A percentile compares a stretch with the other conserved stretches of the same genome.
phyloP scores from a whole-genome alignment of 2,797 vertebrate genomes.

The Syngnathus acus region DNA sequence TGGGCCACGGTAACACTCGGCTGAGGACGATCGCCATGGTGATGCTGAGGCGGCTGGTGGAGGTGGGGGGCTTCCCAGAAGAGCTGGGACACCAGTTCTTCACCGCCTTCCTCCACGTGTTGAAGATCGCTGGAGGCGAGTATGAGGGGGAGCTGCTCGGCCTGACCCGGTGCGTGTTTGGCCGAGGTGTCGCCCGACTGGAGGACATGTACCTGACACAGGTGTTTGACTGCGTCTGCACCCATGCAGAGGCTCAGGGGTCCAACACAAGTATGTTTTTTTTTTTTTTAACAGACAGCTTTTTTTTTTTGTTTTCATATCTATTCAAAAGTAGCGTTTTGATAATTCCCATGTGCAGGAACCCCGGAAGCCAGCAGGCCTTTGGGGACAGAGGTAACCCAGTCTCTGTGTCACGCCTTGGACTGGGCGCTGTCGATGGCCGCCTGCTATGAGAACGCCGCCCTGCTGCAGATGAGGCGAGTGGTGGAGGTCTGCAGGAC shows the following conservation, averaged over 20 bases:
- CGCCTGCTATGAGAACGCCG: constrained; percentile 76
- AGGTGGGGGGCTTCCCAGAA: constrained; percentile 79
- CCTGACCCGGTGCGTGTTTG: constrained; percentile 75
- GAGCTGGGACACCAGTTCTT: constrained; percentile 78
- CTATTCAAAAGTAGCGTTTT: too few species aligned
- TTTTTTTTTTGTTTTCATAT: too few species aligned
- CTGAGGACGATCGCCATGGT: constrained; percentile 71
- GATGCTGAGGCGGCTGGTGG: constrained; percentile 73
- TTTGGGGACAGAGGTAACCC: constrained; percentile 70
- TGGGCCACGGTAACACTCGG: constrained; percentile 71
- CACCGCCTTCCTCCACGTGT: constrained; percentile 71
- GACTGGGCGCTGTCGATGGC: constrained; percentile 79
- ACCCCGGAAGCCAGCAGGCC: constrained; percentile 31
- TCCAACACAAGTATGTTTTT: background rate
- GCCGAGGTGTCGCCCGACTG: constrained; percentile 64
- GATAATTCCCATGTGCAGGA: background rate
- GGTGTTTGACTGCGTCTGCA: constrained; percentile 79
- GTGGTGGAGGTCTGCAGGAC: constrained; percentile 73
- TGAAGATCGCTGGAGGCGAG: constrained; percentile 60
- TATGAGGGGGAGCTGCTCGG: constrained; percentile 75
- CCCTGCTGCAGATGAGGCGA: constrained; percentile 68
- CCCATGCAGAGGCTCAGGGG: constrained; percentile 50
- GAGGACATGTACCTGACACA: constrained; percentile 81
- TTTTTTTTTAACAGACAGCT: too few species aligned
- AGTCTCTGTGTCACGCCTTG: constrained; percentile 78